Percentiles rank a stretch among this genome's conserved stretches.
Evolutionary conservation across 2,888 invertebrate species (phyloP).

Genomic region (Melikaiella ostensackeni): DNA sequence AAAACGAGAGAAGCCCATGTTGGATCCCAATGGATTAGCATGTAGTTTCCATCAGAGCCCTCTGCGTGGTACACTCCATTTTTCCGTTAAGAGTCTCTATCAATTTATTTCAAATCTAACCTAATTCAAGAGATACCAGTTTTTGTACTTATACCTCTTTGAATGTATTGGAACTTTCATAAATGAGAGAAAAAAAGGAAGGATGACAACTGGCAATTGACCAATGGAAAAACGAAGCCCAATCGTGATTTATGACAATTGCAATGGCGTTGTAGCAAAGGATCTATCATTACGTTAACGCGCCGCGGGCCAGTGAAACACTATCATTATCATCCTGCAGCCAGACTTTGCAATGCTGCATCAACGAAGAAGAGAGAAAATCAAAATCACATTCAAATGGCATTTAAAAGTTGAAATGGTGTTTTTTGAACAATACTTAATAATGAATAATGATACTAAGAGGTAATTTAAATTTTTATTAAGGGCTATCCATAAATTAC

Average conservation of each 20-base stretch:
- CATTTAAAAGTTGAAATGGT: neutral
- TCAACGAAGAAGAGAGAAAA: neutral
- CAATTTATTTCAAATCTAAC: too few relatives aligned
- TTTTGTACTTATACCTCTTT: too few relatives aligned
- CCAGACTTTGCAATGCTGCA: slow-evolving; percentile 36
- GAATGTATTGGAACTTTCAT: too few relatives aligned
- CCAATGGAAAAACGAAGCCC: slow-evolving; percentile 45
- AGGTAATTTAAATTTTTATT: too few relatives aligned
- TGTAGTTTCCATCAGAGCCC: too few relatives aligned
- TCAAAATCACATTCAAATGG: neutral
- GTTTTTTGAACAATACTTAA: neutral
- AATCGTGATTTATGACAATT: slow-evolving; percentile 59
- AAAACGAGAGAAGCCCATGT: too few relatives aligned
- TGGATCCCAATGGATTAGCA: too few relatives aligned
- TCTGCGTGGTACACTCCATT: too few relatives aligned
- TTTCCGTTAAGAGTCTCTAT: too few relatives aligned
- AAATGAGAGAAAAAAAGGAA: neutral
- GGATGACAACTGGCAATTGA: slow-evolving; percentile 18
- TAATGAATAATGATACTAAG: neutral
- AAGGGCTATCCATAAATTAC: too few relatives aligned
- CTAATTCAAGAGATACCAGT: too few relatives aligned
- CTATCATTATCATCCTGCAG: slow-evolving; percentile 56
- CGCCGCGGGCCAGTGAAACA: slow-evolving; percentile 55
- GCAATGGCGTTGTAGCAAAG: slow-evolving; percentile 54
- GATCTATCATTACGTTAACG: slow-evolving; percentile 63